Percentiles rank a stretch among this genome's conserved stretches.
Evolutionary conservation across 2,888 invertebrate species (phyloP).

Genomic region (Prostheceraeus crozeri): DNA sequence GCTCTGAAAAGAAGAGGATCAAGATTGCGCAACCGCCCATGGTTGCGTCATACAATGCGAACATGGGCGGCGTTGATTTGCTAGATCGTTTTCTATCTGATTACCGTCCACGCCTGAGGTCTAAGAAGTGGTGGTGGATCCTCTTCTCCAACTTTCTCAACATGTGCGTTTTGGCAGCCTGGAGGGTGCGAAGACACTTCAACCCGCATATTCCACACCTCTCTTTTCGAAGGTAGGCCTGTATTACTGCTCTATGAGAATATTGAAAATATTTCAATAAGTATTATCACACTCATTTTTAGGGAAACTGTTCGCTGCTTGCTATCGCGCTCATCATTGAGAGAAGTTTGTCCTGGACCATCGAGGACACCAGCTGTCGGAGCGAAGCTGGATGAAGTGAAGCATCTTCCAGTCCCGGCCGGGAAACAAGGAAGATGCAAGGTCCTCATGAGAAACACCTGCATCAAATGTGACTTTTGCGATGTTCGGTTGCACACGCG

Average conservation of each 20-base stretch:
- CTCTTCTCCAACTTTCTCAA: slow-evolving; percentile 16
- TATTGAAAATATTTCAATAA: too few species aligned
- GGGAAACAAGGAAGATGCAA: slow-evolving; percentile 25
- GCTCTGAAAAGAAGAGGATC: slow-evolving; percentile 1
- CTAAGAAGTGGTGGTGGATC: slow-evolving; percentile 3
- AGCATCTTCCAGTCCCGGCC: slow-evolving; percentile 19
- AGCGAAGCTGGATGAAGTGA: not conserved
- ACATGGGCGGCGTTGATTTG: slow-evolving; percentile 3
- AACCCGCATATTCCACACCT: too few species aligned
- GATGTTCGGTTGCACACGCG: too few species aligned
- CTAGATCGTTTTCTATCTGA: slow-evolving; percentile 13
- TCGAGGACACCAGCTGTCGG: slow-evolving; percentile 10
- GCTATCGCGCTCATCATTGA: too few species aligned
- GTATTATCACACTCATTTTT: too few species aligned
- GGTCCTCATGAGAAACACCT: slow-evolving; percentile 20
- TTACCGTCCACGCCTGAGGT: not conserved
- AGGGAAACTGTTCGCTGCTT: too few species aligned
- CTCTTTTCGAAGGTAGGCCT: too few species aligned
- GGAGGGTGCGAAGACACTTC: too few species aligned
- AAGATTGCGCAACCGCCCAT: slow-evolving; percentile 6
- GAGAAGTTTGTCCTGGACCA: too few species aligned
- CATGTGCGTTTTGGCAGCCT: not conserved
- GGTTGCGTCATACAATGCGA: not conserved
- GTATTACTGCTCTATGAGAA: too few species aligned
- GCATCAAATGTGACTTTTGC: not conserved